Conservation (phyloP, 2,113 vertebrate species). For the Thamnophis sirtalis region DNA sequence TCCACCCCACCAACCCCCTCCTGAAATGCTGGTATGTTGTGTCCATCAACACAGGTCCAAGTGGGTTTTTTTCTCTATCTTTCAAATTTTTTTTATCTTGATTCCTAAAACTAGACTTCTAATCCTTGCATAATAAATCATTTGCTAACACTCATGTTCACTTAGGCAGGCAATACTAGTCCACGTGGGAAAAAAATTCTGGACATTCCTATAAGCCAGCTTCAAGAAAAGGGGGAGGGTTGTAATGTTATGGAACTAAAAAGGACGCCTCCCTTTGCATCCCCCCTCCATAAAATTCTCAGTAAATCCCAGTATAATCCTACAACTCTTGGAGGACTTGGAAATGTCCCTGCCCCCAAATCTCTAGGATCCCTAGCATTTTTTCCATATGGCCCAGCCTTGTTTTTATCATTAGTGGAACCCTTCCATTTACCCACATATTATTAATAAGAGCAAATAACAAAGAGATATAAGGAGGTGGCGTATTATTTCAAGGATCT, state of each 20-base stretch:
- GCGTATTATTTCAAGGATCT: not conserved
- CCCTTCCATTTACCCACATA: not conserved
- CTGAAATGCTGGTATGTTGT: not conserved
- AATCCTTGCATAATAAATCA: slow-evolving; percentile 43
- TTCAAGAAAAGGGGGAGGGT: not conserved
- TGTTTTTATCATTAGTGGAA: slow-evolving; percentile 15
- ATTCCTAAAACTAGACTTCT: not conserved
- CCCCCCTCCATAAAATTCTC: not conserved
- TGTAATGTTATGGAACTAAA: not conserved
- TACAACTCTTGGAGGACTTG: not conserved
- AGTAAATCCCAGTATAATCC: not conserved
- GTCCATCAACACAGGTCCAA: not conserved
- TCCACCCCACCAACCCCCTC: not conserved
- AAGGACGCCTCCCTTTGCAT: not conserved
- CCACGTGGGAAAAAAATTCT: not conserved
- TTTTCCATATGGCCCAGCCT: not conserved
- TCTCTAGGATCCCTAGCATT: not conserved
- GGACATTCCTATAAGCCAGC: not conserved
- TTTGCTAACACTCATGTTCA: rapidly evolving
- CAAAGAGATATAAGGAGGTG: not conserved
- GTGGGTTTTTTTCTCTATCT: not conserved
- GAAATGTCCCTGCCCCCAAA: not conserved
- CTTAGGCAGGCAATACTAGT: not conserved
- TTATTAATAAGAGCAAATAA: not conserved
- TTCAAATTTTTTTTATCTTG: slow-evolving; percentile 5